These are phyloP conservation scores for Plectus sambesii DNA, from an alignment of 1,140 invertebrate genomes.

Conservation along the genomic window DNA sequence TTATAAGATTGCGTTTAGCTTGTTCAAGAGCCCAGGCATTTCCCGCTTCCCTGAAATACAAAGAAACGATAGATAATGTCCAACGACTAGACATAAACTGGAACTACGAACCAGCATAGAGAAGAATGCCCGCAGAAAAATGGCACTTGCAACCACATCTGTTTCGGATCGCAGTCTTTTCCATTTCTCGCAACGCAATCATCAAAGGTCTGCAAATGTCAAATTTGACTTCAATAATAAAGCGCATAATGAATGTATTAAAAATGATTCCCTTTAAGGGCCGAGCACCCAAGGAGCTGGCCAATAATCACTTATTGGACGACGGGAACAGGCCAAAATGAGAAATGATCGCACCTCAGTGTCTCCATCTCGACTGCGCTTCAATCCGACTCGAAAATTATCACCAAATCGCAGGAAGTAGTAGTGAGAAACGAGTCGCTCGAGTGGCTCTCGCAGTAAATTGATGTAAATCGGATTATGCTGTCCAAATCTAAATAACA, in stretches of 20 bases:
- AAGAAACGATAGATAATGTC: too few species aligned
- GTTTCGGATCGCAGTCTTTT: conserved; percentile 77
- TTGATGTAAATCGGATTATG: conserved; percentile 68
- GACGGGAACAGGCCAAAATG: too few species aligned
- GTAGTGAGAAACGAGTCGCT: conserved; percentile 91
- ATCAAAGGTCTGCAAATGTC: conserved; percentile 38
- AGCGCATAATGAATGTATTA: conserved; percentile 8
- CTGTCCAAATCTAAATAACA: conserved; percentile 37
- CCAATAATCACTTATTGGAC: too few species aligned
- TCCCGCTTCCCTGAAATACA: conserved; percentile 65
- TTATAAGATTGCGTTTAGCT: conserved; percentile 87
- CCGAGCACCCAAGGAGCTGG: too few species aligned
- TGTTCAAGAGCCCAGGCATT: conserved; percentile 81
- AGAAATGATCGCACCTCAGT: conserved; percentile 61
- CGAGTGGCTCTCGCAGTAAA: conserved; percentile 79
- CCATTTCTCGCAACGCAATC: conserved; percentile 45
- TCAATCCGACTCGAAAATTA: conserved; percentile 84
- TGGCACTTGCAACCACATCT: conserved; percentile 63
- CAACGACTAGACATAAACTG: not conserved
- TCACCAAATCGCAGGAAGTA: conserved; percentile 94
- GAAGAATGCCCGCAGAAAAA: conserved; percentile 93
- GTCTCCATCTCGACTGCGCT: conserved; percentile 82
- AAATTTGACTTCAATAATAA: conserved; percentile 1
- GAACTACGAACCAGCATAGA: conserved; percentile 69
- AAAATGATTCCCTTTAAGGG: conserved; percentile 7